Conservation (phyloP, 2,797 vertebrate species). For the Tenualosa ilisha region DNA sequence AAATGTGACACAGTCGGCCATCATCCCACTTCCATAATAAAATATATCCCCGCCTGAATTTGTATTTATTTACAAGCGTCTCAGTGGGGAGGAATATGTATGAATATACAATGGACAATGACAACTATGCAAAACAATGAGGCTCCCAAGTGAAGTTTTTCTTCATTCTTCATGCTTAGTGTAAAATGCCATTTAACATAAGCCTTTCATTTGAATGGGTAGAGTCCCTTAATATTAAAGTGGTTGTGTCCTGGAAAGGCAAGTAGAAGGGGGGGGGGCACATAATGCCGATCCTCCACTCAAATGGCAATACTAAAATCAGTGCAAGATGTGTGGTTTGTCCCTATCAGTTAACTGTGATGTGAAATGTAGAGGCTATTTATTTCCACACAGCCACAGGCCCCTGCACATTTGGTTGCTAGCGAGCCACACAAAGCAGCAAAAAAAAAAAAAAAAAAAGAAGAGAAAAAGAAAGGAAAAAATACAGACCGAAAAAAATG, state of each 20-base stretch:
- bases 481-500: neutral
- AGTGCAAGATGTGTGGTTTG: neutral
- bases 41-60: neutral
- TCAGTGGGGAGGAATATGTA: neutral
- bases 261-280: neutral
- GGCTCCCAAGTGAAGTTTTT: neutral
- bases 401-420: neutral
- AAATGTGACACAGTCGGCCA: slow-evolving; percentile 2
- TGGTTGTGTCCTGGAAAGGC: neutral
- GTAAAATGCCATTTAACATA: neutral
- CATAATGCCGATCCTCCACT: neutral
- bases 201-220: neutral
- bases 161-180: neutral
- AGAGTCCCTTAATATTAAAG: neutral
- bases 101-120: too few relatives aligned
- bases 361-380: neutral
- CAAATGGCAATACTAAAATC: neutral
- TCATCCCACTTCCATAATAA: neutral
- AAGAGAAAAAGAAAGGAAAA: too few relatives aligned
- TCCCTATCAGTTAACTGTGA: neutral
- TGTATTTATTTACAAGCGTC: neutral
- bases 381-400: neutral
- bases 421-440: neutral
- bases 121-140: neutral
- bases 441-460: neutral